Conservation (phyloP, 2,113 vertebrate genomes). For the Salvelinus sp. region DNA sequence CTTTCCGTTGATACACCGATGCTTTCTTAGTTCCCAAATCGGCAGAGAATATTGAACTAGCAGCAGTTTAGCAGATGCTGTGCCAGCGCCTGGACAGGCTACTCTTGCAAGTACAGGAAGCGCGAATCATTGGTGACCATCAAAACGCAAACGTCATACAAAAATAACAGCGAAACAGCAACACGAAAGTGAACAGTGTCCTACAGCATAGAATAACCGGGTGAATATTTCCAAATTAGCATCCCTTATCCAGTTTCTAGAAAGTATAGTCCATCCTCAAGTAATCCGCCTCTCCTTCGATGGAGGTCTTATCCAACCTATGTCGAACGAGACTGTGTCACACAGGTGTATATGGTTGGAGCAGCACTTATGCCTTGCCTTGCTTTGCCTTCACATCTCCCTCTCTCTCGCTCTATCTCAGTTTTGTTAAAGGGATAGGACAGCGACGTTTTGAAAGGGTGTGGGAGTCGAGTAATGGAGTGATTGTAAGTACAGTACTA, state of each 20-base stretch:
- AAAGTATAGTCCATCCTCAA: constrained; percentile 41
- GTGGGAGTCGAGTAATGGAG: constrained; percentile 49
- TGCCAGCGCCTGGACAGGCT: neutral
- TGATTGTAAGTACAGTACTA: constrained; percentile 44
- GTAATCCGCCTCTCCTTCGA: constrained; percentile 40
- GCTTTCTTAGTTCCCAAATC: constrained; percentile 20
- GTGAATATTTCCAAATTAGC: constrained; percentile 36
- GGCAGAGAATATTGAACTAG: constrained; percentile 13
- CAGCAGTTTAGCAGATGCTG: neutral
- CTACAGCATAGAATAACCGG: constrained; percentile 11
- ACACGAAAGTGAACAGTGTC: constrained; percentile 25
- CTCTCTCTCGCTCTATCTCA: constrained; percentile 28
- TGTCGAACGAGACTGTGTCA: constrained; percentile 38
- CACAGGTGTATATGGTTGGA: constrained; percentile 62
- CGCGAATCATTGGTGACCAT: constrained; percentile 10
- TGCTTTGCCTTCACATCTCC: constrained; percentile 25
- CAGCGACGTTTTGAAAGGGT: constrained; percentile 33
- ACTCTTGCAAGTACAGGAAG: neutral
- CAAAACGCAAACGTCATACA: constrained; percentile 22
- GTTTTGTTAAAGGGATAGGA: constrained; percentile 1
- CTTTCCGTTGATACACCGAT: neutral
- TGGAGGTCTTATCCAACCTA: constrained; percentile 22
- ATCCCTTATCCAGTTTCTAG: constrained; percentile 30
- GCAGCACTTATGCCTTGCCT: constrained; percentile 34
- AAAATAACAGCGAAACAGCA: constrained; percentile 30